Evolutionary conservation across 2,888 invertebrate genomes (phyloP).

Genomic region (Pandemis heparana): DNA sequence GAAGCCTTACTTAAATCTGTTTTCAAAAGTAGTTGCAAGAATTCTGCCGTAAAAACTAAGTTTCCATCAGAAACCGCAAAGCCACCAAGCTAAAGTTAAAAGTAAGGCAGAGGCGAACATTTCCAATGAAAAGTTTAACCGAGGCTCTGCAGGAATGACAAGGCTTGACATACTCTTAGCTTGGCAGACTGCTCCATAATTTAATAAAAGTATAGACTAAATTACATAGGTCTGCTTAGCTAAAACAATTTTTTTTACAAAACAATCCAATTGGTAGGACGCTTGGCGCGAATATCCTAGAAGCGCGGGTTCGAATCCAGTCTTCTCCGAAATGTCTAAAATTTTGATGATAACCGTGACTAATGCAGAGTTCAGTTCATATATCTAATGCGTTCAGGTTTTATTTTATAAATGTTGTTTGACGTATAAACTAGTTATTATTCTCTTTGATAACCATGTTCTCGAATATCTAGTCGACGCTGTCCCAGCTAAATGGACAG

Average conservation of each 20-base stretch:
- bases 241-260: no score
- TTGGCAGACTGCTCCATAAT: conserved; percentile 45
- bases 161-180: conserved; percentile 57
- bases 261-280: no score
- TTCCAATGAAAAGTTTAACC: conserved; percentile 72
- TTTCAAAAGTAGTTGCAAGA: conserved; percentile 2
- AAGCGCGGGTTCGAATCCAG: no score
- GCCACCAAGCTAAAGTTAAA: conserved; percentile 70
- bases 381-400: background rate
- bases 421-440: background rate
- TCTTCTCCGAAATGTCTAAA: no score
- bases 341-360: background rate
- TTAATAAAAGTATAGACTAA: conserved; percentile 6
- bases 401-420: background rate
- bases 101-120: conserved; percentile 70
- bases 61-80: conserved; percentile 76
- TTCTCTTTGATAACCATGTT: background rate
- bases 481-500: background rate
- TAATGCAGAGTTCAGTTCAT: no score
- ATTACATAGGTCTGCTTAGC: no score
- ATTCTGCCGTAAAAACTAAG: conserved; percentile 65
- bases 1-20: background rate
- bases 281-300: no score
- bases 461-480: background rate
- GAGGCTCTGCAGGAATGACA: conserved; percentile 64